phyloP scores from a whole-genome alignment of 2,113 vertebrate genomes.

The Noctilio leporinus region DNA sequence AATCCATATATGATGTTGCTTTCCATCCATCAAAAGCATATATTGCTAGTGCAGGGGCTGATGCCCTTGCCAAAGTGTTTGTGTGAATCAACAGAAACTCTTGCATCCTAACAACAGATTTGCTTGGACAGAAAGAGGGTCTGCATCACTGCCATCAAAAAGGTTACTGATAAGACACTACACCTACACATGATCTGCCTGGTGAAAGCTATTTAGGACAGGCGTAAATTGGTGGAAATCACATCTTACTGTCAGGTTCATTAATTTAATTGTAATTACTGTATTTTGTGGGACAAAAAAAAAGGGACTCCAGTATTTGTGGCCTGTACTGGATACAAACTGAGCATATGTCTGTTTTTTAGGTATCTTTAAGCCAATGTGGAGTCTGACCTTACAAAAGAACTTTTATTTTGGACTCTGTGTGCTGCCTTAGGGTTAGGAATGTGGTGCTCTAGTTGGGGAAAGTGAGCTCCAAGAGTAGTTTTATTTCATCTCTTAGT shows the following conservation, averaged over 20 bases:
- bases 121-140: constrained; percentile 80
- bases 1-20: constrained; percentile 99
- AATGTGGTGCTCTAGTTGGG: constrained; percentile 85
- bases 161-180: constrained; percentile 86
- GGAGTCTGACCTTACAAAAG: constrained; percentile 84
- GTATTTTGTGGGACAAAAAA: constrained; percentile 77
- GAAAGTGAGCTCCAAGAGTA: constrained; percentile 84
- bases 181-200: constrained; percentile 85
- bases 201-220: constrained; percentile 75
- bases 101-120: constrained; percentile 75
- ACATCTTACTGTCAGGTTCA: constrained; percentile 81
- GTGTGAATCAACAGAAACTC: constrained; percentile 84
- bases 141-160: constrained; percentile 88
- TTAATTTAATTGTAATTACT: constrained; percentile 89
- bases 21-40: constrained; percentile 99
- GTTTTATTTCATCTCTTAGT: constrained; percentile 86
- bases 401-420: constrained; percentile 84
- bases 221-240: constrained; percentile 78
- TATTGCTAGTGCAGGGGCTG: constrained; percentile 97
- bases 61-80: constrained; percentile 98
- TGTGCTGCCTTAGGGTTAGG: constrained; percentile 89
- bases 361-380: constrained; percentile 85
- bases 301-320: constrained; percentile 84
- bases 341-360: constrained; percentile 85
- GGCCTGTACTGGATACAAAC: constrained; percentile 85